phyloP scores from a whole-genome alignment of 2,797 vertebrate species.

The Knipowitschia caucasica region DNA sequence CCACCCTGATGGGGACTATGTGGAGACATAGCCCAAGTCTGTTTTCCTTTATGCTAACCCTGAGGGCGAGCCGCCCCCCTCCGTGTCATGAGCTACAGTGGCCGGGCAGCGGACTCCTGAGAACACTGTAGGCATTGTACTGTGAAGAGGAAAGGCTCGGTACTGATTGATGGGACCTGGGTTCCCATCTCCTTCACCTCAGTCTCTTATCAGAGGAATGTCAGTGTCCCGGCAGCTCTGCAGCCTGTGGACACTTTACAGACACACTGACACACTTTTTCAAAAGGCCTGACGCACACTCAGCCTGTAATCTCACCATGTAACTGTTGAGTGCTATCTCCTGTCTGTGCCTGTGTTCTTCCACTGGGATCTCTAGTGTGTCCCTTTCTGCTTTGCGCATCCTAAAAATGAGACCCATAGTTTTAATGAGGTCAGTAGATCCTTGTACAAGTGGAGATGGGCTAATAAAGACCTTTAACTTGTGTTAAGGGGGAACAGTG shows the following conservation, averaged over 20 bases:
- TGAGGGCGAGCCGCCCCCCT: conserved; percentile 41
- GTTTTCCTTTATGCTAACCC: conserved; percentile 58
- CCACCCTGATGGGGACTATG: conserved; percentile 49
- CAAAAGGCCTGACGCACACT: conserved; percentile 29
- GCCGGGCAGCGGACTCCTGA: conserved; percentile 52
- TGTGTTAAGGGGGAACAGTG: conserved; percentile 56
- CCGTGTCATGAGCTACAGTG: conserved; percentile 62
- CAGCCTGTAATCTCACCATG: conserved; percentile 60
- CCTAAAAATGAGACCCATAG: conserved; percentile 10
- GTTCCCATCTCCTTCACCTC: conserved; percentile 57
- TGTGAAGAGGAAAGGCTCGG: conserved; percentile 48
- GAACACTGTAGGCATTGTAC: conserved; percentile 77
- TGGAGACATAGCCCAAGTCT: conserved; percentile 42
- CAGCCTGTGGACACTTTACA: conserved; percentile 47
- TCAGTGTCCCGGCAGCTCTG: conserved; percentile 39
- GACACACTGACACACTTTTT: conserved; percentile 51
- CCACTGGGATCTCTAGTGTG: conserved; percentile 9
- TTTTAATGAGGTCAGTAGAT: conserved; percentile 25
- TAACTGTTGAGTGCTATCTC: conserved; percentile 54
- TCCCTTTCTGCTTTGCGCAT: conserved; percentile 2
- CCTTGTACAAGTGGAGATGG: conserved; percentile 29
- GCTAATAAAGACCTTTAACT: conserved; percentile 48
- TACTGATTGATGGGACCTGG: conserved; percentile 64
- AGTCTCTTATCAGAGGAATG: conserved; percentile 66
- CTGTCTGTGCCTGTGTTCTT: conserved; percentile 29